Evolutionary conservation across 2,888 invertebrate species (phyloP).

Genomic region (Euclidia mi): DNA sequence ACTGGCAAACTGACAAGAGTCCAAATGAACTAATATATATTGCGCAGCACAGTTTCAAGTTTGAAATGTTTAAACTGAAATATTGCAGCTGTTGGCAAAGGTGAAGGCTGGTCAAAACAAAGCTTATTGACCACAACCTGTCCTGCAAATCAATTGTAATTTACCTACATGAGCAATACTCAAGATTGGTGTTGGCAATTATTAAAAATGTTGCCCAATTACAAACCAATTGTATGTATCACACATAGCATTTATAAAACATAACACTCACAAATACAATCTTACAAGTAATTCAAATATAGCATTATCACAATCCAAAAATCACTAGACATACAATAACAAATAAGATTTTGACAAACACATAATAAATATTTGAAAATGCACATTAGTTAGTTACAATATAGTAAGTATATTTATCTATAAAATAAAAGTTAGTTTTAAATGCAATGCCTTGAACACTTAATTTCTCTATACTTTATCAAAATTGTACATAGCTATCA

Average conservation of each 20-base stretch:
- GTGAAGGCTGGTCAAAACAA: too few species aligned
- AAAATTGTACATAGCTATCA: conserved; percentile 20
- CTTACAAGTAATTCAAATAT: background rate
- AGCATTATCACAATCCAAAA: conserved; percentile 21
- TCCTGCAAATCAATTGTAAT: too few species aligned
- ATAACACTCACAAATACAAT: conserved; percentile 3
- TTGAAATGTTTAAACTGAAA: too few species aligned
- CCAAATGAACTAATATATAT: too few species aligned
- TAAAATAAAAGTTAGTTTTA: conserved; percentile 5
- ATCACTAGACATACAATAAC: conserved; percentile 14
- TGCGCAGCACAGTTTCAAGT: too few species aligned
- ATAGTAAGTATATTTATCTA: background rate
- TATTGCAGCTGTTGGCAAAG: too few species aligned
- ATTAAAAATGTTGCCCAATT: too few species aligned
- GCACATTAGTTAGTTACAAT: background rate
- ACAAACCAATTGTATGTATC: too few species aligned
- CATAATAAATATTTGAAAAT: conserved; percentile 5
- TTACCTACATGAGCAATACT: too few species aligned
- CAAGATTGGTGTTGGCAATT: too few species aligned
- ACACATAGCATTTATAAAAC: conserved; percentile 4
- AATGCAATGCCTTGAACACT: conserved; percentile 10
- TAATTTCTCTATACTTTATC: conserved; percentile 1
- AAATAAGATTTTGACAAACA: conserved; percentile 1
- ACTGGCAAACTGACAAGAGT: too few species aligned
- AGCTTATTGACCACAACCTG: too few species aligned